These are phyloP conservation scores for Percina caprodes DNA, from an alignment of 2,113 vertebrate species.

Conservation along the genomic window DNA sequence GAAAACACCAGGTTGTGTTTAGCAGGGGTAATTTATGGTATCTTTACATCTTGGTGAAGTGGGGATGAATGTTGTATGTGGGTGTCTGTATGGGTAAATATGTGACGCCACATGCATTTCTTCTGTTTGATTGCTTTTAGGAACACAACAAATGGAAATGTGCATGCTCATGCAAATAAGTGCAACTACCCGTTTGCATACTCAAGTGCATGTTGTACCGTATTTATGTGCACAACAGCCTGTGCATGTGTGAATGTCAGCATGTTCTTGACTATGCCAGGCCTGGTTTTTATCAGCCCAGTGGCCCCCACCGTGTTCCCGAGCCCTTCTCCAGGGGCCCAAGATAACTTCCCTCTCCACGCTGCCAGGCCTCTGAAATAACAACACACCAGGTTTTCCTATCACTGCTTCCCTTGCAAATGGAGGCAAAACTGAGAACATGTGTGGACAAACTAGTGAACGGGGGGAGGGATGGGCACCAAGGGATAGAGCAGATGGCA, in stretches of 20 bases:
- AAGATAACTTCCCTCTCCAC: constrained; percentile 72
- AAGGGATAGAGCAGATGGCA: constrained; percentile 67
- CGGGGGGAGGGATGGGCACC: neutral
- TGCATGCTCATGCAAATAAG: neutral
- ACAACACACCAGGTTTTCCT: constrained; percentile 79
- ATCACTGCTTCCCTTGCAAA: constrained; percentile 67
- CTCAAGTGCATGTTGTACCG: neutral
- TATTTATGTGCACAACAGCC: neutral
- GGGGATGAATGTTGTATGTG: neutral
- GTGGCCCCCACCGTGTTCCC: constrained; percentile 56
- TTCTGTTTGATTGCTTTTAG: constrained; percentile 1
- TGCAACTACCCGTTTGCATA: constrained; percentile 8
- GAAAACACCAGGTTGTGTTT: constrained; percentile 63
- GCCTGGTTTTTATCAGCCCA: constrained; percentile 74
- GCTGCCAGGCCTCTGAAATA: constrained; percentile 75
- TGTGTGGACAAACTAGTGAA: constrained; percentile 72
- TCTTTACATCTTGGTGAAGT: constrained; percentile 29
- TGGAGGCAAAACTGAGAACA: constrained; percentile 74
- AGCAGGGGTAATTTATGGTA: constrained; percentile 54
- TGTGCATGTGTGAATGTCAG: constrained; percentile 52
- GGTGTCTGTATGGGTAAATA: neutral
- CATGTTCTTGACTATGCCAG: constrained; percentile 46
- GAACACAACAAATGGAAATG: neutral
- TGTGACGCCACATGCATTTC: neutral
- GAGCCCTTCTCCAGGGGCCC: constrained; percentile 66